phyloP scores from a whole-genome alignment of 2,113 vertebrate genomes.

The Tetraodon nigroviridis region DNA sequence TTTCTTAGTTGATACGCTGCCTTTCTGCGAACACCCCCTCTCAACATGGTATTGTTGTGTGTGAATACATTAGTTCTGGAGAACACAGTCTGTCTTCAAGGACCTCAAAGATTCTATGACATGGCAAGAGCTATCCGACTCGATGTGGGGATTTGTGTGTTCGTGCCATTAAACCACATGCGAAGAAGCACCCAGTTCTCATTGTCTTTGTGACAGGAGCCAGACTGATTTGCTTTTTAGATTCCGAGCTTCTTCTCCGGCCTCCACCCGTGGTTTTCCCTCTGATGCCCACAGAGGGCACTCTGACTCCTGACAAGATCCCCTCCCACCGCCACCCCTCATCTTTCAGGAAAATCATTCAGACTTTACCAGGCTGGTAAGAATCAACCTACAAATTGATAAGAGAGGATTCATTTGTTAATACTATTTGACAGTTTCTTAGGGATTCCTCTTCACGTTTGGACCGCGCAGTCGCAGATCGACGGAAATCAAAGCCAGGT shows the following conservation, averaged over 20 bases:
- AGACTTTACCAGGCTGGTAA: too few species aligned
- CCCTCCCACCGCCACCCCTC: neutral
- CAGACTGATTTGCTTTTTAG: neutral
- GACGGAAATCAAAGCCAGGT: slow-evolving; percentile 2
- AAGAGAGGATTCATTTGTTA: too few species aligned
- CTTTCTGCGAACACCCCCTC: slow-evolving; percentile 23
- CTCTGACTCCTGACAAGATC: slow-evolving; percentile 52
- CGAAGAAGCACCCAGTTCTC: slow-evolving; percentile 17
- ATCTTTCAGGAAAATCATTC: too few species aligned
- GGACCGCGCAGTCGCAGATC: too few species aligned
- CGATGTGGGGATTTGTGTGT: slow-evolving; percentile 28
- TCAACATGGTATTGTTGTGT: slow-evolving; percentile 33
- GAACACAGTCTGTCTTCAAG: slow-evolving; percentile 39
- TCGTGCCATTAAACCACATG: slow-evolving; percentile 66
- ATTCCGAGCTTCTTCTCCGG: neutral
- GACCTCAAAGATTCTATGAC: slow-evolving; percentile 24
- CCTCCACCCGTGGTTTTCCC: slow-evolving; percentile 14
- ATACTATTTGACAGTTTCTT: too few species aligned
- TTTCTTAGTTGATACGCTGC: slow-evolving; percentile 35
- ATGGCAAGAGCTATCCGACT: slow-evolving; percentile 5
- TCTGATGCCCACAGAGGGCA: slow-evolving; percentile 59
- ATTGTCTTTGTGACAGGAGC: slow-evolving; percentile 14
- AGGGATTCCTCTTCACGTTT: too few species aligned
- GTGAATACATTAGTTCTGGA: slow-evolving; percentile 42
- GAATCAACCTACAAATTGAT: too few species aligned